Evolutionary conservation across 2,888 invertebrate species (phyloP).

Genomic region (Leptarthrus brevirostris): DNA sequence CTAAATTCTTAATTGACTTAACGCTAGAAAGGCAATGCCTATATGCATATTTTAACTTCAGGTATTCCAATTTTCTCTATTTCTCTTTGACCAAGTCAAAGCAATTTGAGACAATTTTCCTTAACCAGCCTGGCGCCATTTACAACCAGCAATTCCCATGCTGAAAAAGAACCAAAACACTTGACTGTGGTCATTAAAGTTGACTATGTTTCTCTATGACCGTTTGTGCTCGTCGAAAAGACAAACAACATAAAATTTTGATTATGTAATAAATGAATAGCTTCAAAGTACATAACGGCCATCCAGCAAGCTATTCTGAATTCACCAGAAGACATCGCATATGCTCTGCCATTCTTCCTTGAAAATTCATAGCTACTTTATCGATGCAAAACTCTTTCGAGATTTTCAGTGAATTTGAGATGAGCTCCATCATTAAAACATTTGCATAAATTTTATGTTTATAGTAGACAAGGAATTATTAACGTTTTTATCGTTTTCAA

Average conservation of each 20-base stretch:
- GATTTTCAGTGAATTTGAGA: slow-evolving; percentile 26
- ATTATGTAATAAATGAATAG: slow-evolving; percentile 33
- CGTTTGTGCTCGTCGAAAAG: background rate
- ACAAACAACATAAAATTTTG: slow-evolving; percentile 24
- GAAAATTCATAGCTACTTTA: slow-evolving; percentile 26
- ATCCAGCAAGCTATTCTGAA: no score
- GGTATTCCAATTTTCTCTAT: no score
- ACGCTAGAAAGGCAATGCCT: no score
- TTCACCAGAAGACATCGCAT: background rate
- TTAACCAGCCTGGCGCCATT: no score
- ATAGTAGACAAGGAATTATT: slow-evolving; percentile 10
- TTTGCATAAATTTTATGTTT: slow-evolving; percentile 32
- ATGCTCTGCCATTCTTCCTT: slow-evolving; percentile 11
- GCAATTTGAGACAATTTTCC: no score
- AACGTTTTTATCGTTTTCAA: slow-evolving; percentile 16
- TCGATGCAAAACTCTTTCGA: slow-evolving; percentile 28
- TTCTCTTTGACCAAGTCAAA: no score
- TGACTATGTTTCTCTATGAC: background rate
- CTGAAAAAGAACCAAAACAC: no score
- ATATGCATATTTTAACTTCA: no score
- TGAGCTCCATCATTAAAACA: slow-evolving; percentile 29
- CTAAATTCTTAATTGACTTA: no score
- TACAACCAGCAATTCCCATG: no score
- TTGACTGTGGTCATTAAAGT: background rate
- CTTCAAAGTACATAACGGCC: slow-evolving; percentile 21